phyloP scores from a whole-genome alignment of 2,113 vertebrate species.

The Pardalotus punctatus region DNA sequence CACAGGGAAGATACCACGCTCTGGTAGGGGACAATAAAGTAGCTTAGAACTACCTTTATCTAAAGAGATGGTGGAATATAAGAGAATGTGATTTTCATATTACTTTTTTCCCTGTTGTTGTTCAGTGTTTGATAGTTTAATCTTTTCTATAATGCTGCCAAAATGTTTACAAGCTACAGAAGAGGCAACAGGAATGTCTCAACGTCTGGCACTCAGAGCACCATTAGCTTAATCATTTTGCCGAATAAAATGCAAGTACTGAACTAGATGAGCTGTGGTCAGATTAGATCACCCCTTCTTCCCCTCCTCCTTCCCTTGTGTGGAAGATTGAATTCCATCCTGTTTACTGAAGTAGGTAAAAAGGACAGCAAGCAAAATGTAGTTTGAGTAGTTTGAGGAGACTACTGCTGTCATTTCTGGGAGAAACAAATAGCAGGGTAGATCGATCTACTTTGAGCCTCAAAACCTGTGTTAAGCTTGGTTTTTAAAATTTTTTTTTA shows the following conservation, averaged over 20 bases:
- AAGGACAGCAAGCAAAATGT: not conserved
- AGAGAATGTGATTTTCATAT: not conserved
- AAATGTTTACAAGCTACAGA: not conserved
- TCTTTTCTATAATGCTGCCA: not conserved
- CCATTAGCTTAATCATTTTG: not conserved
- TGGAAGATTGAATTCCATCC: not conserved
- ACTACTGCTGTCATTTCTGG: not conserved
- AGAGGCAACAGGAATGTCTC: not conserved
- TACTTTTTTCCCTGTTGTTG: not conserved
- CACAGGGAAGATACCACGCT: not conserved
- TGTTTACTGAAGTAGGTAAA: not conserved
- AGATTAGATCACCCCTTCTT: not conserved
- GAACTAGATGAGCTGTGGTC: not conserved
- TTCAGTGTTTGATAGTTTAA: not conserved
- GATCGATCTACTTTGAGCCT: not conserved
- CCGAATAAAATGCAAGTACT: not conserved
- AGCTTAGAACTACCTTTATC: not conserved
- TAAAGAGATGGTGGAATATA: not conserved
- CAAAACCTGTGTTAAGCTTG: not conserved
- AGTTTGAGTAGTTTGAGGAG: not conserved
- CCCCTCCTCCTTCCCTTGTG: not conserved
- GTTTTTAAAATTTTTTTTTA: constrained; percentile 39
- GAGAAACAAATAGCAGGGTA: not conserved
- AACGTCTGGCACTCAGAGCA: not conserved
- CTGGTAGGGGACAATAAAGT: not conserved